phyloP scores from a whole-genome alignment of 2,113 vertebrate genomes.

The Datnioides undecimradiatus region DNA sequence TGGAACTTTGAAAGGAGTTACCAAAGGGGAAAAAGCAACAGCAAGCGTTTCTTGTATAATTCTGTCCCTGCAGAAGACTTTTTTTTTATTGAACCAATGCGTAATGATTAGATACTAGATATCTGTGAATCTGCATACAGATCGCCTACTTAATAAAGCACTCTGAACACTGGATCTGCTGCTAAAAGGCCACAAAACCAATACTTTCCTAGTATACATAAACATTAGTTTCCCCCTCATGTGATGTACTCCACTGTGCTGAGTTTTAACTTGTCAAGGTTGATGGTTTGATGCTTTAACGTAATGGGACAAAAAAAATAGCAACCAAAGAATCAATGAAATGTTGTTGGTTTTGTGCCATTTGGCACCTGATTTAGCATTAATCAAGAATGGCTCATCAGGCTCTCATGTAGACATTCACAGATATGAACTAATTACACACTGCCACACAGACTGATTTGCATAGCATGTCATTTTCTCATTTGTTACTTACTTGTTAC shows the following conservation, averaged over 20 bases:
- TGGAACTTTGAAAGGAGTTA: background rate
- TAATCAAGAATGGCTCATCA: background rate
- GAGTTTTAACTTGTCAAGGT: background rate
- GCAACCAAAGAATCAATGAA: background rate
- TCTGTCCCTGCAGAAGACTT: background rate
- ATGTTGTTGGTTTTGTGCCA: background rate
- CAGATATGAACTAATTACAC: background rate
- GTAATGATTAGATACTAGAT: slow-evolving; percentile 11
- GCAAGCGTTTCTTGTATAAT: slow-evolving; percentile 6
- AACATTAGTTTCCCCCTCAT: background rate
- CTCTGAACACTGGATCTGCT: background rate
- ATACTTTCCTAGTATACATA: background rate
- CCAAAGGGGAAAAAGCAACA: background rate
- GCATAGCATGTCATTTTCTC: background rate
- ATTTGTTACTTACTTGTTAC: background rate
- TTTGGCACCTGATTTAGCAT: slow-evolving; percentile 17
- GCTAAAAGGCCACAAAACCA: slow-evolving; percentile 5
- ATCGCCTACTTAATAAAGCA: slow-evolving; percentile 3
- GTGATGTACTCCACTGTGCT: background rate
- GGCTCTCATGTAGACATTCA: background rate
- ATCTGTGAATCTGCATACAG: slow-evolving; percentile 7
- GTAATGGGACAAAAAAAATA: background rate
- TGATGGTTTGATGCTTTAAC: background rate
- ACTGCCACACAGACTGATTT: background rate
- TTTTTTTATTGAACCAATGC: background rate